Percentiles rank a stretch among this genome's conserved stretches.
These are phyloP conservation scores for Rousettus madagascariensis DNA, from an alignment of 2,797 vertebrate species.

Conservation along the genomic window DNA sequence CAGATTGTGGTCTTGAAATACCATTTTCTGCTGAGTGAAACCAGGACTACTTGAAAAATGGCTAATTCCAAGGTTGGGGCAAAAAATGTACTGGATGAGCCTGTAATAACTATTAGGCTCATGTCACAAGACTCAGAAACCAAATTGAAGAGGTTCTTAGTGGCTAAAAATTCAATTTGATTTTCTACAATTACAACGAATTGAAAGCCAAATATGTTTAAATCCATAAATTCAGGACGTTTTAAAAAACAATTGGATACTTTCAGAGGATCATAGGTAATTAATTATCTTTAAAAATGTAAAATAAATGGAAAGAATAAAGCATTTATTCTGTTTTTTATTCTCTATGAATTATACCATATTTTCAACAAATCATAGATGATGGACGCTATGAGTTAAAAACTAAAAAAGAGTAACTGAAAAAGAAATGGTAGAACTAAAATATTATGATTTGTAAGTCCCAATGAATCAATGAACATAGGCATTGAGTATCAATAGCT, in stretches of 20 bases:
- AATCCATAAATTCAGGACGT: neutral
- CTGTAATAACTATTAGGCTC: neutral
- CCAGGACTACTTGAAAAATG: neutral
- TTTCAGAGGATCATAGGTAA: neutral
- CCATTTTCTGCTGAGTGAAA: neutral
- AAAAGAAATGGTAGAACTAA: neutral
- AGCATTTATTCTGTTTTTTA: neutral
- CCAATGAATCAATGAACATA: neutral
- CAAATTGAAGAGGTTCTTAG: neutral
- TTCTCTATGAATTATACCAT: neutral
- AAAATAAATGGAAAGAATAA: neutral
- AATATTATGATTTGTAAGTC: neutral
- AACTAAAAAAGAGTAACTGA: neutral
- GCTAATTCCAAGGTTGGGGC: neutral
- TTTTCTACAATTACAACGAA: neutral
- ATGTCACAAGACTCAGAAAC: neutral
- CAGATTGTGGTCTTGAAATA: neutral
- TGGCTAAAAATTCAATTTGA: neutral
- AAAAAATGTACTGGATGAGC: neutral
- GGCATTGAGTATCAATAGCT: neutral
- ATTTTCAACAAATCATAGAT: slow-evolving; percentile 22
- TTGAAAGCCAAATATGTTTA: slow-evolving; percentile 47
- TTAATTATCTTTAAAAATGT: slow-evolving; percentile 36
- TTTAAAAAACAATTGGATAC: neutral
- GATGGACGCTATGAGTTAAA: neutral